Percentiles rank a stretch among this genome's conserved stretches.
phyloP scores from a whole-genome alignment of 2,888 invertebrate species.

The Gortyna flavago region DNA sequence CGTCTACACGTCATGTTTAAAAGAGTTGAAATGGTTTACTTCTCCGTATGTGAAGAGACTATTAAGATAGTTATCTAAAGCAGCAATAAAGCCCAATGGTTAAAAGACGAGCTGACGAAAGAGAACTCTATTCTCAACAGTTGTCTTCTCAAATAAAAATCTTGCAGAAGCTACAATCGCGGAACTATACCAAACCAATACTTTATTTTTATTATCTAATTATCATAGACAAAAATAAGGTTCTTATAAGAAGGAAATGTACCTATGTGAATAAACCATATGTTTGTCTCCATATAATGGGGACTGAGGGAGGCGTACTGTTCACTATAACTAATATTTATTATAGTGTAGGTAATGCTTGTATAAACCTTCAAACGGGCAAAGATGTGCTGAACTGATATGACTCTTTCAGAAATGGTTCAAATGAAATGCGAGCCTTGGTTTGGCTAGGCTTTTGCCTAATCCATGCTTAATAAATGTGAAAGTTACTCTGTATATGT shows the following conservation, averaged over 20 bases:
- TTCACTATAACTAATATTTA: too few species aligned
- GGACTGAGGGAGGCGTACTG: too few species aligned
- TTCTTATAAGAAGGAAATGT: not conserved
- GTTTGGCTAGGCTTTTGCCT: not conserved
- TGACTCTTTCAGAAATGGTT: not conserved
- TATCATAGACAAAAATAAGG: not conserved
- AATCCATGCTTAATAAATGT: not conserved
- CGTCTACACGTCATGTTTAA: not conserved
- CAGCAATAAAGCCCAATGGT: not conserved
- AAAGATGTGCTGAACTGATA: not conserved
- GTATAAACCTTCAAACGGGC: not conserved
- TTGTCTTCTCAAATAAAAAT: not conserved
- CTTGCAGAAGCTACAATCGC: not conserved
- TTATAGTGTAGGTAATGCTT: not conserved
- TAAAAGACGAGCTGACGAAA: not conserved
- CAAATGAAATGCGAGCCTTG: too few species aligned
- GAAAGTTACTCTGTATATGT: not conserved
- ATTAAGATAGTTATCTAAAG: not conserved
- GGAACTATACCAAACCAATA: not conserved
- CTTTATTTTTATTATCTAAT: not conserved
- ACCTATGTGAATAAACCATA: not conserved
- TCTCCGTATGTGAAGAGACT: not conserved
- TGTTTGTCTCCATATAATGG: not conserved
- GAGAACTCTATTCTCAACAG: not conserved
- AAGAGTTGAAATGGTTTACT: not conserved